Conservation (phyloP, 2,888 invertebrate species). For the Cephalotes varians region DNA sequence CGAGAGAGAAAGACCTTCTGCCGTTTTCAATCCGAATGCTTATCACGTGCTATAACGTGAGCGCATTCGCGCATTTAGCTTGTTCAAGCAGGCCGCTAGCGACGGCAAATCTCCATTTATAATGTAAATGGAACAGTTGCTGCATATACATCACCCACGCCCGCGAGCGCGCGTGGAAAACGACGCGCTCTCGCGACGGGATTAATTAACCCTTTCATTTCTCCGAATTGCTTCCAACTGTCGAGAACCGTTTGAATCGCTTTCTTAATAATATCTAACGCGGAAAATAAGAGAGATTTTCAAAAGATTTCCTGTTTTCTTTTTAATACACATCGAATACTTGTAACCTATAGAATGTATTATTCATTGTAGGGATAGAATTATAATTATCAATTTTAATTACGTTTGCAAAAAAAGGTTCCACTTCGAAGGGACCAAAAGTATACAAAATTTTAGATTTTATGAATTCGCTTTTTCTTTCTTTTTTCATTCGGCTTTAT, state of each 20-base stretch:
- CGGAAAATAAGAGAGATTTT: background rate
- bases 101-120: constrained; percentile 51
- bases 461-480: background rate
- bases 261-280: constrained; percentile 19
- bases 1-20: background rate
- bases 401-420: background rate
- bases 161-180: constrained; percentile 20
- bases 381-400: background rate
- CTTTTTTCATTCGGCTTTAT: background rate
- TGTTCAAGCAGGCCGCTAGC: constrained; percentile 39
- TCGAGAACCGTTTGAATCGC: constrained; percentile 35
- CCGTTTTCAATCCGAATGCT: constrained; percentile 25
- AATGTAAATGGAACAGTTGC: constrained; percentile 47
- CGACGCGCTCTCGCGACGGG: constrained; percentile 25
- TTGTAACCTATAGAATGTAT: too few relatives aligned
- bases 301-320: background rate
- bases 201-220: constrained; percentile 50
- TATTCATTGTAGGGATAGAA: background rate
- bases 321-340: background rate
- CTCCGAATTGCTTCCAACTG: constrained; percentile 24
- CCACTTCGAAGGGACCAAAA: background rate
- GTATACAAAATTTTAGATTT: background rate
- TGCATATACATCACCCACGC: constrained; percentile 39
- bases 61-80: constrained; percentile 37
- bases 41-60: constrained; percentile 35